A percentile compares a stretch with the other conserved stretches of the same genome.
Conservation (phyloP, 1,140 invertebrate genomes). For the Bradynema listronoti region DNA sequence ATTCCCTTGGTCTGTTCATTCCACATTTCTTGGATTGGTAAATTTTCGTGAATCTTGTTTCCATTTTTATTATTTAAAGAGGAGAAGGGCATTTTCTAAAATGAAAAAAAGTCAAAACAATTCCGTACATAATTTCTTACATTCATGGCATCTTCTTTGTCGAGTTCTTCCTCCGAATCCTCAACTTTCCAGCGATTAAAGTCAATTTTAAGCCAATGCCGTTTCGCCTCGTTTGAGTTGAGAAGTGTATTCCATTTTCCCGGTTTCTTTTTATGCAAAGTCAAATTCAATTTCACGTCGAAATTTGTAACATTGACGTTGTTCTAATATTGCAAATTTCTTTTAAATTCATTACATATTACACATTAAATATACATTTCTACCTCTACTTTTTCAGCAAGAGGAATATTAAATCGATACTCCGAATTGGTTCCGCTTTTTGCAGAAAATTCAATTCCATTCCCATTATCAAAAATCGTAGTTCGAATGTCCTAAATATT, state of each 20-base stretch:
- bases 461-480: too few relatives aligned
- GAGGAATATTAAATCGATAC: too few relatives aligned
- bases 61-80: neutral
- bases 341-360: too few relatives aligned
- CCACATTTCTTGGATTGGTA: neutral
- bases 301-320: neutral
- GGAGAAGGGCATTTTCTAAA: neutral
- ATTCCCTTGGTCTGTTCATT: neutral
- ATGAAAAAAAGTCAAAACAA: neutral
- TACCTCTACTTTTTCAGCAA: neutral
- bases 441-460: too few relatives aligned
- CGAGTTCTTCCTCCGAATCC: constrained; percentile 16
- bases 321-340: constrained; percentile 3
- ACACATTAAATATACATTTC: too few relatives aligned
- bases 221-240: neutral
- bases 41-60: neutral
- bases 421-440: too few relatives aligned
- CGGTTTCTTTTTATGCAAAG: neutral
- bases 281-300: constrained; percentile 7
- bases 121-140: neutral
- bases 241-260: constrained; percentile 10
- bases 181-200: constrained; percentile 20
- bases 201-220: constrained; percentile 23
- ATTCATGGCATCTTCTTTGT: constrained; percentile 10
- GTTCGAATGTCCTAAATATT: too few relatives aligned